Base-by-base conservation (phyloP, 2,113 vertebrate genomes). In the Lamprologus speciosus region DNA sequence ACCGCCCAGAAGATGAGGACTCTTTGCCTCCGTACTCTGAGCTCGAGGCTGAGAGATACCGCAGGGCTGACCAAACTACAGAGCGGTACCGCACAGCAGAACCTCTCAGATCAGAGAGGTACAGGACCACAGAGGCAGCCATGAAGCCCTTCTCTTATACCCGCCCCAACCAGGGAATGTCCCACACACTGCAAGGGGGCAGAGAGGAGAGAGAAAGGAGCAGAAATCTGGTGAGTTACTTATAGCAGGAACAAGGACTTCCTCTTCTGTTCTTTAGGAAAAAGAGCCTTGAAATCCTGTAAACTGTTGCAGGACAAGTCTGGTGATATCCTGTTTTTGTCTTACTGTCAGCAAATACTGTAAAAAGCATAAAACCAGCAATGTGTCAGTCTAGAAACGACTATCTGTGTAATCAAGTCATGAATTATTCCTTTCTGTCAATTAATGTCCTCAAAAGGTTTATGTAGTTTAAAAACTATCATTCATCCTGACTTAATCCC, bases 21-120 rank as follows among this genome's bases (percentile, higher is more conserved):
- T 81, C 96, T 60, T 87, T 99, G 94, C 98, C 98, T 14, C 98
- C 98, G 0, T 99, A 99, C 96, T 97, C 96, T 0, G 98, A 99
- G 96, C 70, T 50, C 35, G 98, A 98, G 95, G 92, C 87, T 0
- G 96, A 95, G 90, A 92, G 95, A 31, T 83, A 96, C 96, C 96
- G 97, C 88, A 94, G 95, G 95, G 85, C 95, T 84, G 86, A 91
- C 21, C 31, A 10, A 3, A 87, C 83, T 45, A 2, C 83, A 2
- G 92, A 95, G 47, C 88, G 93, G 81, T 89, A 97, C 96, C 96
- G 96, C 87, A 94, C 95, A 87, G 85, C 40, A 28, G 93, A 95
- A 9, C 97, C 95, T 55, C 90, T 75, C 57, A 82, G 75, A 53
- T 88, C 92, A 19, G 93, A 94, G 23, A 91, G 90, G 31, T 95